Evolutionary conservation across 2,797 vertebrate species (phyloP).

Genomic region (Ptychadena robeensis): DNA sequence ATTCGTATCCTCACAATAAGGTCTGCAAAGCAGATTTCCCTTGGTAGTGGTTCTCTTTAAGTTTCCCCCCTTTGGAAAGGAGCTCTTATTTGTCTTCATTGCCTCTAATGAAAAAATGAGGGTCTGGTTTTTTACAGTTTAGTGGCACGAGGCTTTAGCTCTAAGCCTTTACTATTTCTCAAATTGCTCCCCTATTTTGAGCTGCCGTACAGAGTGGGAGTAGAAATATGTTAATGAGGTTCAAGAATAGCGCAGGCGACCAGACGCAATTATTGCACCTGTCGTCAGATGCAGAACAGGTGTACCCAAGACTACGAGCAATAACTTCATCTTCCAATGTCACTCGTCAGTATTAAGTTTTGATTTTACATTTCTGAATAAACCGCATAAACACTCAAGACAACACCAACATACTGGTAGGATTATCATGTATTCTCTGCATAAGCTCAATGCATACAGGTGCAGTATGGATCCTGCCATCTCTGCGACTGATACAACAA

Average conservation of each 20-base stretch:
- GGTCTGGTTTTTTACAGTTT: slow-evolving; percentile 28
- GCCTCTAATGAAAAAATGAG: background rate
- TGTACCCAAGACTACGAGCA: slow-evolving; percentile 7
- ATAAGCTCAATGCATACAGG: background rate
- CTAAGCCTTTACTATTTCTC: background rate
- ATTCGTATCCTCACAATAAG: background rate
- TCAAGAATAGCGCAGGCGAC: slow-evolving; percentile 21
- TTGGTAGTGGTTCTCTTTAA: background rate
- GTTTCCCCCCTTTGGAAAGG: background rate
- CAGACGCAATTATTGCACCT: slow-evolving; percentile 38
- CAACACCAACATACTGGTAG: background rate
- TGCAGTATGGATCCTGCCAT: background rate
- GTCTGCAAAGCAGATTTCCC: background rate
- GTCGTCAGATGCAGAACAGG: slow-evolving; percentile 5
- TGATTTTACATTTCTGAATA: slow-evolving; percentile 18
- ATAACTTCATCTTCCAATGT: slow-evolving; percentile 9
- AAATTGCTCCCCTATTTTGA: slow-evolving; percentile 33
- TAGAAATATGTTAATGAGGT: slow-evolving; percentile 39
- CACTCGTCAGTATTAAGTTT: slow-evolving; percentile 12
- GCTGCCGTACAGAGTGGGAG: background rate
- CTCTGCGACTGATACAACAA: background rate
- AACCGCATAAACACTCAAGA: background rate
- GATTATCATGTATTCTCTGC: background rate
- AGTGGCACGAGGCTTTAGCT: slow-evolving; percentile 26
- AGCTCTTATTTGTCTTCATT: too few relatives aligned